Evolutionary conservation across 2,888 invertebrate genomes (phyloP).

Genomic region (Vannuccia rotundouncinata): DNA sequence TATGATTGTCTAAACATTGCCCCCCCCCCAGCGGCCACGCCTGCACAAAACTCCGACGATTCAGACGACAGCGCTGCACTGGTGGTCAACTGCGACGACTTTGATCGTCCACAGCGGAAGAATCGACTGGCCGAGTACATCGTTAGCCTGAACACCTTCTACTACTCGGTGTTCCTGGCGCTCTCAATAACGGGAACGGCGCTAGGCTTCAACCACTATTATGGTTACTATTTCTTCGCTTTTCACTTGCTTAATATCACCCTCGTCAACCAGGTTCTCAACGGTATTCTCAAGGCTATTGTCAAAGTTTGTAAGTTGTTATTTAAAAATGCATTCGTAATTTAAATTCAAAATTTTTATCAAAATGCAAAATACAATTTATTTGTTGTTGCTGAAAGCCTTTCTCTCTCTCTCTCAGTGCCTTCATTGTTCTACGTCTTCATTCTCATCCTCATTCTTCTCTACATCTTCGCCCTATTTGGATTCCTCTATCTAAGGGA

Average conservation of each 20-base stretch:
- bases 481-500: slow-evolving; percentile 42
- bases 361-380: neutral
- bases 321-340: neutral
- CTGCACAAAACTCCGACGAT: neutral
- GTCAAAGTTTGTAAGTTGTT: slow-evolving; percentile 40
- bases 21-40: too few relatives aligned
- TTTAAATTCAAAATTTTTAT: neutral
- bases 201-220: slow-evolving; percentile 32
- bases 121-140: slow-evolving; percentile 22
- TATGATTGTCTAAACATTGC: too few relatives aligned
- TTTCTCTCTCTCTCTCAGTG: slow-evolving; percentile 34
- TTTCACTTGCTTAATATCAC: slow-evolving; percentile 42
- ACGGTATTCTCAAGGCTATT: slow-evolving; percentile 39
- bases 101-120: neutral
- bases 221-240: slow-evolving; percentile 40
- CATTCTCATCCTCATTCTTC: slow-evolving; percentile 41
- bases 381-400: neutral
- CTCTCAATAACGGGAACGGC: slow-evolving; percentile 36
- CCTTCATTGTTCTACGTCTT: slow-evolving; percentile 41
- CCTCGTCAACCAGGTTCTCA: slow-evolving; percentile 41
- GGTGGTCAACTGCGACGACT: slow-evolving; percentile 2
- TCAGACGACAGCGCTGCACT: neutral
- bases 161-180: neutral
- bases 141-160: neutral
- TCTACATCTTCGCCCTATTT: slow-evolving; percentile 42